Evolutionary conservation across 2,888 invertebrate genomes (phyloP).

Genomic region (Seira sanloemensis): DNA sequence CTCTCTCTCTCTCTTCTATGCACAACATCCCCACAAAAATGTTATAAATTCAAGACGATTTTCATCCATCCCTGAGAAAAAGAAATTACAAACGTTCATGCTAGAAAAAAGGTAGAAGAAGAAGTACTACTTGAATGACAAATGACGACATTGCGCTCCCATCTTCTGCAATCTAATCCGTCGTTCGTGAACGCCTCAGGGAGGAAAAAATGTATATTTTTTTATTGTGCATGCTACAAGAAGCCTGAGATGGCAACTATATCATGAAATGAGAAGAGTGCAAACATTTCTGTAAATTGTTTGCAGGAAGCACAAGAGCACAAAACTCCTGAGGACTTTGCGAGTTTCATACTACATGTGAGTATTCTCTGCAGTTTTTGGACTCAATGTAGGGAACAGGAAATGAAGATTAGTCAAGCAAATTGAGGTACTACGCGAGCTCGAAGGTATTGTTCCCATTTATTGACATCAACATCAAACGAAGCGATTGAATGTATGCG

Average conservation of each 20-base stretch:
- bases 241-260: background rate
- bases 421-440: background rate
- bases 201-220: background rate
- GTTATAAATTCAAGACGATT: background rate
- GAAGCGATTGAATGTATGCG: too few species aligned
- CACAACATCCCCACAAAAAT: background rate
- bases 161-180: background rate
- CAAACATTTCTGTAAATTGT: background rate
- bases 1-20: too few species aligned
- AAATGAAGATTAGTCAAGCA: background rate
- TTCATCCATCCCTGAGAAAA: background rate
- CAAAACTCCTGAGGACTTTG: slow-evolving; percentile 19
- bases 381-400: too few species aligned
- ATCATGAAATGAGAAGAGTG: background rate
- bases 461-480: background rate
- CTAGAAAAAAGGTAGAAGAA: background rate
- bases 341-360: background rate
- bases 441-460: too few species aligned
- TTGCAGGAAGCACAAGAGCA: slow-evolving; percentile 18
- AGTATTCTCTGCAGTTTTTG: background rate
- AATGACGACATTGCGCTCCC: slow-evolving; percentile 27
- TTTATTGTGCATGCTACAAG: background rate
- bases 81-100: background rate
- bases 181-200: slow-evolving; percentile 37
- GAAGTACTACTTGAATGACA: slow-evolving; percentile 29